phyloP scores from a whole-genome alignment of 2,113 vertebrate species.

The Macrotus californicus region DNA sequence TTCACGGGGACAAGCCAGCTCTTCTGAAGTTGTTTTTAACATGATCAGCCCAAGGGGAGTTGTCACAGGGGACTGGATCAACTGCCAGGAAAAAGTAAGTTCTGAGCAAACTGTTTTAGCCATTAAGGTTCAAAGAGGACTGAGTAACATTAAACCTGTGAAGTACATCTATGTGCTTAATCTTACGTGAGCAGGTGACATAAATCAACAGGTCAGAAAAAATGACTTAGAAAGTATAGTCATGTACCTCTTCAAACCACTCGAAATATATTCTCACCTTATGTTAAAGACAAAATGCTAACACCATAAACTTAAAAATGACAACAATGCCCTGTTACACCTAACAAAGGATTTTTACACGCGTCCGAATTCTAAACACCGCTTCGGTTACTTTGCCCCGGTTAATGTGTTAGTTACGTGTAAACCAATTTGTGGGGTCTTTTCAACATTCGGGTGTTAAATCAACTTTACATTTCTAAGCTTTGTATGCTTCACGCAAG shows the following conservation, averaged over 20 bases:
- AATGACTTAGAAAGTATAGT: neutral
- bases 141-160: neutral
- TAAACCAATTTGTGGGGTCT: neutral
- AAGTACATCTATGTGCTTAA: neutral
- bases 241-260: neutral
- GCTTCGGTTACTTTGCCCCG: neutral
- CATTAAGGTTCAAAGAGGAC: neutral
- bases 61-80: conserved; percentile 93
- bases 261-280: conserved; percentile 23
- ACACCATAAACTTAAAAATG: conserved; percentile 6
- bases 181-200: neutral
- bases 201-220: neutral
- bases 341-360: neutral
- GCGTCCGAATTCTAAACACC: neutral
- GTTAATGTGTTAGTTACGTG: neutral
- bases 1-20: conserved; percentile 95
- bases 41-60: conserved; percentile 94
- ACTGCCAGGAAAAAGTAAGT: conserved; percentile 74
- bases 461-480: neutral
- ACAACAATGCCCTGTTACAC: neutral
- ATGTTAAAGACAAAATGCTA: conserved; percentile 38
- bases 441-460: neutral
- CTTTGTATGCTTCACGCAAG: neutral
- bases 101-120: neutral
- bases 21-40: conserved; percentile 97